Conservation (phyloP, 2,888 invertebrate genomes). For the Mystacides longicornis region DNA sequence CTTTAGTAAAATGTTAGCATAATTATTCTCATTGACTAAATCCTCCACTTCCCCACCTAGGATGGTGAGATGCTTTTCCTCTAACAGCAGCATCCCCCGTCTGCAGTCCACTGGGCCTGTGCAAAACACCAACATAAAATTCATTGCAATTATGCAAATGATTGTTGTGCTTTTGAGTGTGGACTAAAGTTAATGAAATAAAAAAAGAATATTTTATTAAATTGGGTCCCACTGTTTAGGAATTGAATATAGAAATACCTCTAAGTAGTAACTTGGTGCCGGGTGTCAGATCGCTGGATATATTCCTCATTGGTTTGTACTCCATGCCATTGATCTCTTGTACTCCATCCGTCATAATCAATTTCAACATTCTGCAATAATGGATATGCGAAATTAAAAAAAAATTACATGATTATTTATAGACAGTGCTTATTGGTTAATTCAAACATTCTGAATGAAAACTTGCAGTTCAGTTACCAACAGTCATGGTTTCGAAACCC, state of each 20-base stretch:
- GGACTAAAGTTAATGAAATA: no score
- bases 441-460: no score
- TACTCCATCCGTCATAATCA: constrained; percentile 67
- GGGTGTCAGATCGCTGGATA: constrained; percentile 51
- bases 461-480: no score
- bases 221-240: no score
- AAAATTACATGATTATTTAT: no score
- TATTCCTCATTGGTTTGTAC: constrained; percentile 52
- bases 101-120: constrained; percentile 64
- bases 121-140: no score
- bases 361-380: constrained; percentile 54
- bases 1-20: constrained; percentile 53
- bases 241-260: constrained; percentile 31
- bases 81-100: constrained; percentile 59
- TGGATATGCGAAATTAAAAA: no score
- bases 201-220: no score
- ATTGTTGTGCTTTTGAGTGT: no score
- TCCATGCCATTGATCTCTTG: constrained; percentile 66
- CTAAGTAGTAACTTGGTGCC: constrained; percentile 58
- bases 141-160: no score
- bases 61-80: constrained; percentile 50
- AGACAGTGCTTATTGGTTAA: no score
- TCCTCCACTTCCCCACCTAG: constrained; percentile 69
- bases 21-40: constrained; percentile 48
- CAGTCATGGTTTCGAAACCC: no score